phyloP scores from a whole-genome alignment of 1,140 invertebrate genomes.

The Zaprionus capensis region DNA sequence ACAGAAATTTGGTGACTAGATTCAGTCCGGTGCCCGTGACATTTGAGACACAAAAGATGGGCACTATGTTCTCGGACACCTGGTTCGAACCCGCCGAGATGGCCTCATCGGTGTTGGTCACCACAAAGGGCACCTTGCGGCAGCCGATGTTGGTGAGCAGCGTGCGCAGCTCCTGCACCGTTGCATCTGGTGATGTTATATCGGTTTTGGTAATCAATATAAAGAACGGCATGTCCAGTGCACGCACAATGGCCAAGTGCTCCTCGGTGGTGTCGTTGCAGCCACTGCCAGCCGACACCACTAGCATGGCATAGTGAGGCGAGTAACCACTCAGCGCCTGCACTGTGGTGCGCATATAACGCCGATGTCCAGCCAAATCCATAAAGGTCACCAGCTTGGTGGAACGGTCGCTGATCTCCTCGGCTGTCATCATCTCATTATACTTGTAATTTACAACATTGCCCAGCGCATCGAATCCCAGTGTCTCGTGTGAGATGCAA shows the following conservation, averaged over 20 bases:
- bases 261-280: conserved; percentile 91
- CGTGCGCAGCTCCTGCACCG: conserved; percentile 87
- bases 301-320: conserved; percentile 97
- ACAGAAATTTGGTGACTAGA: conserved; percentile 91
- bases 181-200: conserved; percentile 87
- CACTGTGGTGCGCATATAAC: conserved; percentile 97
- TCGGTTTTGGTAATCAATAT: conserved; percentile 96
- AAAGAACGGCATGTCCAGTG: conserved; percentile 95
- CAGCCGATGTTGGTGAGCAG: conserved; percentile 88
- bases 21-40: conserved; percentile 95
- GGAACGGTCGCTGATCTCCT: conserved; percentile 96
- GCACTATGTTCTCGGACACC: conserved; percentile 88
- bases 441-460: conserved; percentile 93
- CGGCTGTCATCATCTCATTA: conserved; percentile 94
- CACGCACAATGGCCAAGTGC: conserved; percentile 92
- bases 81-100: conserved; percentile 88
- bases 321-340: conserved; percentile 97
- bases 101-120: conserved; percentile 89
- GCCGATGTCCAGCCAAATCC: conserved; percentile 98
- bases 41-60: conserved; percentile 97
- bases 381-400: conserved; percentile 97
- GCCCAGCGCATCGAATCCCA: conserved; percentile 95
- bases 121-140: conserved; percentile 88
- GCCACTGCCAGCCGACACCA: conserved; percentile 88
- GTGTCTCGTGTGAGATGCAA: conserved; percentile 97